Evolutionary conservation across 2,113 vertebrate species (phyloP).

Genomic region (Megaceryle maxima): DNA sequence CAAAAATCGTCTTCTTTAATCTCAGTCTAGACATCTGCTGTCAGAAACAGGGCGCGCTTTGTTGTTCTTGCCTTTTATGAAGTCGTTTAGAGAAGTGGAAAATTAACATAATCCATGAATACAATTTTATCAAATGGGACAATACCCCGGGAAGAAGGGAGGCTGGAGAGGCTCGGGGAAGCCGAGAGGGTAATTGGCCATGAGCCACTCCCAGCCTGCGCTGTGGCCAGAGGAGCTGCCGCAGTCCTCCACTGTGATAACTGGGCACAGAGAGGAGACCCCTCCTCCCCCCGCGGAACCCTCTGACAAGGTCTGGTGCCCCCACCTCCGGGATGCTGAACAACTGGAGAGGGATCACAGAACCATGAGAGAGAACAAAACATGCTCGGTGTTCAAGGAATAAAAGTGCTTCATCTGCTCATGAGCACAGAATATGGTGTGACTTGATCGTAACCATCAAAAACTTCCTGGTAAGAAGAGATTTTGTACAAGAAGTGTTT

Average conservation of each 20-base stretch:
- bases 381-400: neutral
- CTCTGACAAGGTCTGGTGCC: neutral
- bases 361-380: neutral
- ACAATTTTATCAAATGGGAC: neutral
- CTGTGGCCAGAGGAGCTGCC: neutral
- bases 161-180: neutral
- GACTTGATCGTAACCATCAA: neutral
- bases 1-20: neutral
- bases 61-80: neutral
- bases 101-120: neutral
- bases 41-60: neutral
- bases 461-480: neutral
- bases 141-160: neutral
- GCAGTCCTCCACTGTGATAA: neutral
- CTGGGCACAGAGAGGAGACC: neutral
- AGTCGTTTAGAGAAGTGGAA: neutral
- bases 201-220: neutral
- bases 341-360: fast-evolving
- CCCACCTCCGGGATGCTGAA: neutral
- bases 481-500: neutral
- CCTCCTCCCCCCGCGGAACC: neutral
- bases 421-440: neutral
- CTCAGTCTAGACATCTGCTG: neutral
- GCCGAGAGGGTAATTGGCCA: fast-evolving
- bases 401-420: neutral